A percentile compares a stretch with the other conserved stretches of the same genome.
phyloP scores from a whole-genome alignment of 1,140 invertebrate species.

The Metopolophium dirhodum region DNA sequence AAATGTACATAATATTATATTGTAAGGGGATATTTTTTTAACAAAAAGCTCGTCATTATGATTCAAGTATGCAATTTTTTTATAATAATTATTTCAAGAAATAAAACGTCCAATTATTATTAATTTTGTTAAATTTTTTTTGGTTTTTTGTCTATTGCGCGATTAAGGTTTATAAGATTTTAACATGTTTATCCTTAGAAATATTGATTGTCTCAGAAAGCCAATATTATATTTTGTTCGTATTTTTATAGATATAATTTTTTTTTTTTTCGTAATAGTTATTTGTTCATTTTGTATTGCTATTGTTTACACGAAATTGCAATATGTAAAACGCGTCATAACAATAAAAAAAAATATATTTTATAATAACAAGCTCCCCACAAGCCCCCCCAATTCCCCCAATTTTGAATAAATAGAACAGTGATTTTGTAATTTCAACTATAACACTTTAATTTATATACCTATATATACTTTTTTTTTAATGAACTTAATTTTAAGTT shows the following conservation, averaged over 20 bases:
- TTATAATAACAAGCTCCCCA: conserved; percentile 48
- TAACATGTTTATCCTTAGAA: conserved; percentile 38
- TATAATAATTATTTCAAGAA: conserved; percentile 9
- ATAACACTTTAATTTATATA: conserved; percentile 39
- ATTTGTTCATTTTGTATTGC: conserved; percentile 29
- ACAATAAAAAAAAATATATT: conserved; percentile 54
- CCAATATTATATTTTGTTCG: conserved; percentile 41
- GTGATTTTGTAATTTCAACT: conserved; percentile 43
- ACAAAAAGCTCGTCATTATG: conserved; percentile 48
- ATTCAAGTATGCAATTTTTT: conserved; percentile 20
- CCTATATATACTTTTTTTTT: conserved; percentile 24
- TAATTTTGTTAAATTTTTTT: neutral
- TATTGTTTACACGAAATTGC: conserved; percentile 32
- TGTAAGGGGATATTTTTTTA: conserved; percentile 20
- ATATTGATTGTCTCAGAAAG: conserved; percentile 56
- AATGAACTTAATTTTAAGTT: conserved; percentile 22
- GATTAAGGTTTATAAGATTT: conserved; percentile 13
- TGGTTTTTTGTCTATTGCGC: neutral
- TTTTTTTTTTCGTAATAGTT: conserved; percentile 31
- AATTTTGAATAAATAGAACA: conserved; percentile 43
- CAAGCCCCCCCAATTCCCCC: neutral
- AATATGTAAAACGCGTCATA: conserved; percentile 47
- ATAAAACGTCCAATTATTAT: conserved; percentile 14
- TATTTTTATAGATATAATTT: neutral
- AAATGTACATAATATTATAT: conserved; percentile 25